These are phyloP conservation scores for Timema podura DNA, from an alignment of 2,888 invertebrate genomes.

Conservation along the genomic window DNA sequence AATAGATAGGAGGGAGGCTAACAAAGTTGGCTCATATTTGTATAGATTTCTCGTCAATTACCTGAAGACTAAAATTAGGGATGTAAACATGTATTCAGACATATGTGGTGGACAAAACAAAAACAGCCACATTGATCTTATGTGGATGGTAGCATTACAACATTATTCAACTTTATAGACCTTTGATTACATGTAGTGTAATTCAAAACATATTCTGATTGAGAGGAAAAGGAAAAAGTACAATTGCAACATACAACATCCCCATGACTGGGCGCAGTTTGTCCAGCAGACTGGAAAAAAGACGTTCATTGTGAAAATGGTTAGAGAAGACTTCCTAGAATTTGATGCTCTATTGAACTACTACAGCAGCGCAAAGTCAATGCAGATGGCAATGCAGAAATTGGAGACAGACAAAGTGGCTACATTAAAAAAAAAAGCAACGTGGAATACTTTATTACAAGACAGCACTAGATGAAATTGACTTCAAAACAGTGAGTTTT, in stretches of 20 bases:
- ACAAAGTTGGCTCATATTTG: background rate
- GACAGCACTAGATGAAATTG: conserved; percentile 1
- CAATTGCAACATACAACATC: conserved; percentile 18
- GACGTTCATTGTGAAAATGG: conserved; percentile 18
- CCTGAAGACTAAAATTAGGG: background rate
- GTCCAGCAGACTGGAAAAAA: conserved; percentile 17
- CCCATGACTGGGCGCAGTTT: conserved; percentile 22
- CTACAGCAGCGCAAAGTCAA: background rate
- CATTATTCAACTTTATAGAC: background rate
- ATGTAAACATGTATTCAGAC: background rate
- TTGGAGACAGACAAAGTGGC: conserved; percentile 4
- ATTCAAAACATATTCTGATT: conserved; percentile 13
- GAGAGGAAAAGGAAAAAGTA: conserved; percentile 15
- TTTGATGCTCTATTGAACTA: conserved; percentile 13
- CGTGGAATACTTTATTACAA: background rate
- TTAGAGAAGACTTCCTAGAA: conserved; percentile 17
- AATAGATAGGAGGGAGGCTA: background rate
- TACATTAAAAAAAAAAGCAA: background rate
- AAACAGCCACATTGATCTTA: conserved; percentile 10
- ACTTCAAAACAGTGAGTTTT: background rate
- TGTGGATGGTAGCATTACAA: conserved; percentile 8
- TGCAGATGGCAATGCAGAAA: conserved; percentile 1
- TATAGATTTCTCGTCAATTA: background rate
- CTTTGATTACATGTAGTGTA: background rate
- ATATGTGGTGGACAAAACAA: conserved; percentile 3